These are phyloP conservation scores for Rhinoderma darwinii DNA, from an alignment of 2,113 vertebrate species.

Conservation along the genomic window DNA sequence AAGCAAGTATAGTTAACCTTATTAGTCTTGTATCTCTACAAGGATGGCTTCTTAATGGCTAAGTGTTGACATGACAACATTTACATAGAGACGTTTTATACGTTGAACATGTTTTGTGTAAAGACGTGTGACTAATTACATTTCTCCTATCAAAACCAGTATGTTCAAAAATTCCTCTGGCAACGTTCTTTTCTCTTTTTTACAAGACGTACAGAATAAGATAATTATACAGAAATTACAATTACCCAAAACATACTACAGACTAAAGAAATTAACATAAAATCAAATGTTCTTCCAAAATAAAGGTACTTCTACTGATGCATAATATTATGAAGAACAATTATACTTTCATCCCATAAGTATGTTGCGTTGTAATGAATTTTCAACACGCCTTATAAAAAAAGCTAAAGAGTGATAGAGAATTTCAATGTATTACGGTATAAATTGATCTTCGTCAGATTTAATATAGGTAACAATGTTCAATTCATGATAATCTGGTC, in stretches of 20 bases:
- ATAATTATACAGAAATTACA: slow-evolving; percentile 57
- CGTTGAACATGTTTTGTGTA: slow-evolving; percentile 44
- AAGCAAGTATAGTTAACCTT: slow-evolving; percentile 39
- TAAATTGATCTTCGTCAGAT: too few relatives aligned
- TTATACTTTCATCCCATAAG: slow-evolving; percentile 19
- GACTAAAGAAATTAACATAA: slow-evolving; percentile 47
- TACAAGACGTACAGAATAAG: slow-evolving; percentile 37
- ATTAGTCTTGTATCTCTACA: slow-evolving; percentile 50
- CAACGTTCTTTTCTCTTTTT: slow-evolving; percentile 35
- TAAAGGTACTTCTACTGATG: slow-evolving; percentile 43
- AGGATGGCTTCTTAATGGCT: slow-evolving; percentile 41
- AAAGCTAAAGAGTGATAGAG: not conserved
- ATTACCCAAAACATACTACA: slow-evolving; percentile 43
- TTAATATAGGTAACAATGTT: too few relatives aligned
- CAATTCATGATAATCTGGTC: too few relatives aligned
- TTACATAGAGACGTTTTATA: slow-evolving; percentile 40
- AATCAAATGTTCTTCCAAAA: slow-evolving; percentile 35
- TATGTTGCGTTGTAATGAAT: not conserved
- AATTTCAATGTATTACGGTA: too few relatives aligned
- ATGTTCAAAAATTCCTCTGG: slow-evolving; percentile 43
- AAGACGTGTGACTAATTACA: slow-evolving; percentile 58
- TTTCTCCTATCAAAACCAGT: slow-evolving; percentile 45
- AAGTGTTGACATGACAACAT: slow-evolving; percentile 57
- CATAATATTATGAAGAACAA: slow-evolving; percentile 19
- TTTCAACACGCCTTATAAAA: not conserved